Evolutionary conservation across 2,797 vertebrate species (phyloP), one percentile per base, ranked within the genome.

Genomic region (Myripristis murdjan): DNA sequence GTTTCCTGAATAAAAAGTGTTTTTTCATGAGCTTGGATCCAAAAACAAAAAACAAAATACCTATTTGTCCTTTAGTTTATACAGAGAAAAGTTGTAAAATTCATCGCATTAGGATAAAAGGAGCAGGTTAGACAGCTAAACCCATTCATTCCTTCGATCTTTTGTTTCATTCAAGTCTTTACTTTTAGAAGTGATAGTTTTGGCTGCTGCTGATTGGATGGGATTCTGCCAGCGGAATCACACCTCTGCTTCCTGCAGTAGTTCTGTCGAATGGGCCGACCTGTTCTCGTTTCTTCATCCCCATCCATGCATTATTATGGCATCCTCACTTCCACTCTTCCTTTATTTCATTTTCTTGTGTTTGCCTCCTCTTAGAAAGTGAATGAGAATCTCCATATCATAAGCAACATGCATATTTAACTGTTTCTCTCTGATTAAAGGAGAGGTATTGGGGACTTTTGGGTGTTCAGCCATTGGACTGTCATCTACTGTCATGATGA

Each of bases 71-170:
- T n/a, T n/a, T n/a, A n/a, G n/a, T n/a, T n/a, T n/a, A n/a, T n/a
- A n/a, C n/a, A n/a, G n/a, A n/a, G 2, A 49, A 5, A 52, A 56
- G 55, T 12, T 49, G 47, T 12, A 12, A n/a, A 23, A 6, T 22
- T 49, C 8, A 54, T 46, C 62, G 6, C 5, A 14, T 6, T 18
- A 12, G 11, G 66, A 20, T 24, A 8, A 54, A 58, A 63, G 84
- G 83, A 86, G 88, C 89, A 87, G 79, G 64, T 86, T 84, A 73
- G 33, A 88, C 80, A 54, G 73, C 22, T 56, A 35, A 78, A 73
- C 33, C 64, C 8, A 28, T 65, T 41, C 53, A 59, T 24, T 59
- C 16, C 20, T 87, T 70, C 74, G 31, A 22, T 59, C 44, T 64
- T 6, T 35, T 52, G 43, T 70, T 16, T 20, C n/a, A 56, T 11